Evolutionary conservation across 2,888 invertebrate species (phyloP).

Genomic region (Lumbricus terrestris): DNA sequence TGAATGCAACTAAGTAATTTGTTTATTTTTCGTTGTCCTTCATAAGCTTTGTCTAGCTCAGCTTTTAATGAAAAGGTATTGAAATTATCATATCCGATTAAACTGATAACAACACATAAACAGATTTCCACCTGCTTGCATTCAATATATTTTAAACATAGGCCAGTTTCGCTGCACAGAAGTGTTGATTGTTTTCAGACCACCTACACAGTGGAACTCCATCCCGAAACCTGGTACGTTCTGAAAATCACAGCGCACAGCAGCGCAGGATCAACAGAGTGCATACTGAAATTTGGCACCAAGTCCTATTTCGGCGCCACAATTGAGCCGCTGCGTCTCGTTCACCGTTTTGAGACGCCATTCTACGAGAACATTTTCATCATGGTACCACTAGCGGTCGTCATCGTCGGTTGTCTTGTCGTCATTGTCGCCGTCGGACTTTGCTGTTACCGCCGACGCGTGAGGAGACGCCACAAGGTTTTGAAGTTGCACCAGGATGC

Average conservation of each 20-base stretch:
- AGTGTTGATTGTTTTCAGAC: conserved; percentile 26
- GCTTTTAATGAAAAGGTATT: background rate
- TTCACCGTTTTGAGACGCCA: conserved; percentile 26
- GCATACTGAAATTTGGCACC: conserved; percentile 92
- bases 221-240: conserved; percentile 91
- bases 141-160: background rate
- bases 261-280: conserved; percentile 91
- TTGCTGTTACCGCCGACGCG: conserved; percentile 46
- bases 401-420: conserved; percentile 84
- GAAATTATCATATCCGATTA: background rate
- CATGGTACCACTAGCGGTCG: conserved; percentile 84
- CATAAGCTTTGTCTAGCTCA: background rate
- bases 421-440: conserved; percentile 75
- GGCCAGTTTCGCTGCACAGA: background rate
- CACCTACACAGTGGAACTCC: conserved; percentile 68
- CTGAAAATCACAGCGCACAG: conserved; percentile 83
- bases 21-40: background rate
- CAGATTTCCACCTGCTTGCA: background rate
- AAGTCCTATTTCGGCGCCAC: conserved; percentile 78
- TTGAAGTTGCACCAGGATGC: background rate
- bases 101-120: background rate
- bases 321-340: conserved; percentile 17
- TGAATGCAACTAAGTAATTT: background rate
- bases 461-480: background rate
- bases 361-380: conserved; percentile 69